Evolutionary conservation across 2,113 vertebrate genomes (phyloP).

Genomic region (Peromyscus leucopus): DNA sequence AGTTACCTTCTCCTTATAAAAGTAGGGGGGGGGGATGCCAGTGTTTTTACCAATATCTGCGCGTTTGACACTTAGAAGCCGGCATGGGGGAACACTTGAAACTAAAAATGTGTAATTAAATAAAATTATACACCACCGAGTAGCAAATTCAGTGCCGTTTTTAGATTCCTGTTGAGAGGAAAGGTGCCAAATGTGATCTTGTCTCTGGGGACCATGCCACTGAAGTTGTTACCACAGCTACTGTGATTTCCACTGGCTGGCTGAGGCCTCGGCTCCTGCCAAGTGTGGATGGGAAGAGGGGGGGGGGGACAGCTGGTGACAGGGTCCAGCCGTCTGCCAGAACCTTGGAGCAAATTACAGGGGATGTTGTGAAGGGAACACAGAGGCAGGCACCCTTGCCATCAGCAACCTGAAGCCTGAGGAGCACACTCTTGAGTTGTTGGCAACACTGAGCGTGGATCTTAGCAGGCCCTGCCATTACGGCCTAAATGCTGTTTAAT

Average conservation of each 20-base stretch:
- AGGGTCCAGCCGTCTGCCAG: conserved; percentile 71
- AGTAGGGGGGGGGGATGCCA: neutral
- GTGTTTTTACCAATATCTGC: conserved; percentile 40
- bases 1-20: neutral
- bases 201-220: conserved; percentile 73
- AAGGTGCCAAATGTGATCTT: conserved; percentile 61
- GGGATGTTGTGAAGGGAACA: conserved; percentile 22
- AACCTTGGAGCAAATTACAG: conserved; percentile 61
- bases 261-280: conserved; percentile 43
- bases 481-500: conserved; percentile 56
- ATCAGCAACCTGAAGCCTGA: neutral
- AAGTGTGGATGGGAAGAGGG: conserved; percentile 29
- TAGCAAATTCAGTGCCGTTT: conserved; percentile 52
- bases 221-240: conserved; percentile 61
- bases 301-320: conserved; percentile 69
- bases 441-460: neutral
- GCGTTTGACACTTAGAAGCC: conserved; percentile 51
- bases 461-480: conserved; percentile 20
- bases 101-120: conserved; percentile 74
- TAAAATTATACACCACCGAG: conserved; percentile 69
- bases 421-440: neutral
- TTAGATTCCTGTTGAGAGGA: conserved; percentile 53
- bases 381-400: conserved; percentile 43
- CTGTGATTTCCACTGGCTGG: conserved; percentile 63
- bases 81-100: conserved; percentile 60